Base-by-base conservation (phyloP, 2,113 vertebrate species). In the Caranx melampygus region DNA sequence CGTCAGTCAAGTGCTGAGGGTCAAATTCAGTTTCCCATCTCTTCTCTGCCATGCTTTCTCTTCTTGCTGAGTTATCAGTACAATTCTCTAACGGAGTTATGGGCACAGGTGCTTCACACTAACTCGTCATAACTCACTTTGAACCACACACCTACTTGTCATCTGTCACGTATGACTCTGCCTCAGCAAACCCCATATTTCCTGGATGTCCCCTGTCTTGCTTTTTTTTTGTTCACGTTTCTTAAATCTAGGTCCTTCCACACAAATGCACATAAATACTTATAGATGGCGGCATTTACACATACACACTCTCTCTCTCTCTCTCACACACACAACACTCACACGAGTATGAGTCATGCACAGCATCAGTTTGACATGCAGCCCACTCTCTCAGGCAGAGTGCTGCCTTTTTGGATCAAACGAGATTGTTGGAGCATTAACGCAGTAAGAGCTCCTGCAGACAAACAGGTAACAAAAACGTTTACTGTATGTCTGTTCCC, bases 391-490 rank as follows among this genome's bases (percentile, higher is more conserved):
- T 51, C 64, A 35, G 75, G 33, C 77, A 58, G 65, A 84, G 80
- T 16, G 2, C 75, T 75, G 74, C 72, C 57, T 75, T 77, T 77
- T 84, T 87, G 60, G 68, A 80, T 80, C 66, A 76, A 86, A 81
- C 79, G 74, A 74, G 68, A 81, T 76, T 80, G 60, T 60, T 73
- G 57, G 60, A 60, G 62, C 59, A 79, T 87, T 82, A 84, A 79
- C 67, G 61, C 66, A 63, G 65, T 74, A 35, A 69, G 72, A 81
- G 73, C 68, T 82, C 78, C 83, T 58, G 76, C 76, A 77, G 69
- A 78, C 54, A 74, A 89, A 85, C 84, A 70, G 82, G 69, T 86
- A 83, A 86, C 85, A 73, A 85, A 69, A 83, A 78, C 51, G 44
- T 77, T 88, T 71, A 78, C 83, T 84, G 71, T 34, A 64, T 44